Percentiles rank a stretch among this genome's conserved stretches.
phyloP scores from a whole-genome alignment of 2,888 invertebrate species.

The Apoderus coryli region DNA sequence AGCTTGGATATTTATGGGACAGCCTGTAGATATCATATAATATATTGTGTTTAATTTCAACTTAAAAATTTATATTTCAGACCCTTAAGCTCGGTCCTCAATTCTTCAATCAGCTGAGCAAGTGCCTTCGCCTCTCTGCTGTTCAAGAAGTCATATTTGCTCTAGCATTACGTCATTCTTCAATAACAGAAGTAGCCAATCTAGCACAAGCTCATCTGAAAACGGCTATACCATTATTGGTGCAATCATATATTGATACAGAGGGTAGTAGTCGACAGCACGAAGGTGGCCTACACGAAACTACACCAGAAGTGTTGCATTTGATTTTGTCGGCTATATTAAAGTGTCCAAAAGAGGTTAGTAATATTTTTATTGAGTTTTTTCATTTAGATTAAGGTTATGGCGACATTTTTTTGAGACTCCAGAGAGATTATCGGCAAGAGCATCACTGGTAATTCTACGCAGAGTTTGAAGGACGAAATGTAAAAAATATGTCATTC shows the following conservation, averaged over 20 bases:
- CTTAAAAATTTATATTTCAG: conserved; percentile 44
- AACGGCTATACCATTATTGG: conserved; percentile 68
- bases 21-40: no score
- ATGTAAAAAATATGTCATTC: no score
- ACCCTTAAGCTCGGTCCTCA: conserved; percentile 63
- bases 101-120: conserved; percentile 70
- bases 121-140: conserved; percentile 71
- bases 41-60: no score
- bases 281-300: conserved; percentile 79
- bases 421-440: no score
- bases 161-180: conserved; percentile 68
- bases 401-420: no score
- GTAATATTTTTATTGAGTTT: no score
- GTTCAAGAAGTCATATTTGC: conserved; percentile 88
- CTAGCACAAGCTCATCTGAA: conserved; percentile 67
- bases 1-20: no score
- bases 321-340: conserved; percentile 52
- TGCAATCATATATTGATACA: conserved; percentile 72
- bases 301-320: conserved; percentile 79
- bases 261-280: conserved; percentile 53
- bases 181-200: conserved; percentile 56
- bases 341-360: conserved; percentile 43
- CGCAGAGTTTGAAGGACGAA: no score
- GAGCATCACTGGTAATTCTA: no score
- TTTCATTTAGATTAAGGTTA: no score